phyloP scores from a whole-genome alignment of 2,888 invertebrate genomes.

The Acrobasis suavella region DNA sequence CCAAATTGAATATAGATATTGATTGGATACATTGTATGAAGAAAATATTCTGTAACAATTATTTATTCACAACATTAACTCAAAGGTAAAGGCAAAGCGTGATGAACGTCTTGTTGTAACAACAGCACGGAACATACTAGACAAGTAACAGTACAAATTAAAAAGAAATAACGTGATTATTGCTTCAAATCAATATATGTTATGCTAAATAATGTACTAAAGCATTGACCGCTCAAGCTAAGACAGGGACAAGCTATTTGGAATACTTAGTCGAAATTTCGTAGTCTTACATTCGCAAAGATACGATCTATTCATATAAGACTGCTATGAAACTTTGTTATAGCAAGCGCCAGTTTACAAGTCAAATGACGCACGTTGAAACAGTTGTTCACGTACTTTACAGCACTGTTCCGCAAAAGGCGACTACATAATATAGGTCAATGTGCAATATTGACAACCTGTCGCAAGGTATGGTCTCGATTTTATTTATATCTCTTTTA shows the following conservation, averaged over 20 bases:
- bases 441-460: neutral
- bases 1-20: neutral
- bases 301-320: conserved; percentile 1
- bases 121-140: conserved; percentile 9
- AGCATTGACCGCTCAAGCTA: conserved; percentile 19
- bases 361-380: neutral
- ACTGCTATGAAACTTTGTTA: neutral
- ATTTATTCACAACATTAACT: neutral
- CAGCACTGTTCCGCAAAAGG: too few species aligned
- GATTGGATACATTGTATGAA: neutral
- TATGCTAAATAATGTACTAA: conserved; percentile 5
- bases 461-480: neutral
- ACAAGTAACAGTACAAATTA: conserved; percentile 16
- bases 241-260: conserved; percentile 18
- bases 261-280: conserved; percentile 22
- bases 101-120: neutral
- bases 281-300: conserved; percentile 18
- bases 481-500: neutral
- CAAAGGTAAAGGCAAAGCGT: neutral
- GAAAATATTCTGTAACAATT: neutral
- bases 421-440: neutral
- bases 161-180: conserved; percentile 16
- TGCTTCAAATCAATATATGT: conserved; percentile 16
- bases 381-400: too few species aligned
- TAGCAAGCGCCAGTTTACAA: neutral